Conservation (phyloP, 2,888 invertebrate genomes). For the Athrips mouffetella region DNA sequence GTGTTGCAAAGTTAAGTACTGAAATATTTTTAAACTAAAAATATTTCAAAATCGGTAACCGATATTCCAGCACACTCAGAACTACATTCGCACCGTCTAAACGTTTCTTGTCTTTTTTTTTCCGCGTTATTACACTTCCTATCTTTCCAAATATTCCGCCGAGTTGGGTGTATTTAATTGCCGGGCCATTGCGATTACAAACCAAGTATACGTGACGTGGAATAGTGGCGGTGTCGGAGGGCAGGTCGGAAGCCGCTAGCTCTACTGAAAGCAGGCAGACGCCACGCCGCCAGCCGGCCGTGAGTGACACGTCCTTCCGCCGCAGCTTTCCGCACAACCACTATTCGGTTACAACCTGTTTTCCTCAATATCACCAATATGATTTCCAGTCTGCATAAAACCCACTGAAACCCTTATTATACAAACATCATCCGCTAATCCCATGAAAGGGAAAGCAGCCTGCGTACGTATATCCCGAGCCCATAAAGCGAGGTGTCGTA, state of each 20-base stretch:
- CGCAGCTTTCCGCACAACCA: conserved; percentile 46
- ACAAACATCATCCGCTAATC: conserved; percentile 31
- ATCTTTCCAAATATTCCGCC: not conserved
- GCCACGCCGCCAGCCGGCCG: conserved; percentile 58
- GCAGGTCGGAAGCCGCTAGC: conserved; percentile 64
- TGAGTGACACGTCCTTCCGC: conserved; percentile 73
- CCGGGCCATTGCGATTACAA: conserved; percentile 33
- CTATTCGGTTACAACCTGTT: conserved; percentile 47
- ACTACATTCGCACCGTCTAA: no score
- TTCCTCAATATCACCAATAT: conserved; percentile 8
- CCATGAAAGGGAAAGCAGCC: conserved; percentile 48
- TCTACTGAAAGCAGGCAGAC: conserved; percentile 63
- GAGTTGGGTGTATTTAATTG: conserved; percentile 16
- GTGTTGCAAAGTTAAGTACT: no score
- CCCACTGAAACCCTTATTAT: not conserved
- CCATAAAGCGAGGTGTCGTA: conserved; percentile 49
- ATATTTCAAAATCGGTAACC: no score
- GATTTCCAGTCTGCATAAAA: not conserved
- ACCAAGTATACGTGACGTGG: conserved; percentile 35
- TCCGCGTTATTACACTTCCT: no score
- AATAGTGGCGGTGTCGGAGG: conserved; percentile 52
- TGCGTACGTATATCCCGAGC: conserved; percentile 38
- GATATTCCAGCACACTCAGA: no score
- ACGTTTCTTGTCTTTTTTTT: no score
- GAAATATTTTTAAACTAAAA: no score